phyloP scores from a whole-genome alignment of 2,113 vertebrate genomes.

The Amphilophus citrinellus region DNA sequence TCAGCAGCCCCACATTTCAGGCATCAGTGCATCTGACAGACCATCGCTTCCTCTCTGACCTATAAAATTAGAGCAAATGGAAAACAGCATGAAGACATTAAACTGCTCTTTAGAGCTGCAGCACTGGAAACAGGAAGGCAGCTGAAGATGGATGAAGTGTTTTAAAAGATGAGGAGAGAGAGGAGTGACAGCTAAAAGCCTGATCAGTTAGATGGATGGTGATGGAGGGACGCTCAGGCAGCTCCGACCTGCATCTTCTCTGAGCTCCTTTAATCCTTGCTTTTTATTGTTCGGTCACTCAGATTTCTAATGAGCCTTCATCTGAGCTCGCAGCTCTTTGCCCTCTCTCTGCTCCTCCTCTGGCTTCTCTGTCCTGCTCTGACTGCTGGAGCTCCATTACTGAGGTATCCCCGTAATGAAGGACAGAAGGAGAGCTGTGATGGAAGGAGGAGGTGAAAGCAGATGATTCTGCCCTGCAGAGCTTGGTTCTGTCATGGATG shows the following conservation, averaged over 20 bases:
- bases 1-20: neutral
- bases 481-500: neutral
- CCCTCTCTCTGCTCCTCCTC: neutral
- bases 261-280: neutral
- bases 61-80: neutral
- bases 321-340: neutral
- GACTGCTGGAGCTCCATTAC: neutral
- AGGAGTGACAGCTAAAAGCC: constrained; percentile 1
- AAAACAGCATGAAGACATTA: neutral
- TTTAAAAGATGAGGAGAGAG: neutral
- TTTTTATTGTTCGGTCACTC: neutral
- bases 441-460: neutral
- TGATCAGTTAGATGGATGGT: neutral
- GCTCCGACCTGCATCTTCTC: neutral
- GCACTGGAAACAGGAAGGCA: neutral
- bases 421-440: neutral
- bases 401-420: neutral
- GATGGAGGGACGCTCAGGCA: neutral
- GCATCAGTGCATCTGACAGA: neutral
- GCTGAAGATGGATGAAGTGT: neutral
- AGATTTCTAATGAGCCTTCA: constrained; percentile 7
- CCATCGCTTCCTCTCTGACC: neutral
- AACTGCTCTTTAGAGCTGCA: neutral
- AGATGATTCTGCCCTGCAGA: neutral
- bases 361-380: neutral